Base-by-base conservation (phyloP, 2,888 invertebrate genomes). In the Sminthurides aquaticus region DNA sequence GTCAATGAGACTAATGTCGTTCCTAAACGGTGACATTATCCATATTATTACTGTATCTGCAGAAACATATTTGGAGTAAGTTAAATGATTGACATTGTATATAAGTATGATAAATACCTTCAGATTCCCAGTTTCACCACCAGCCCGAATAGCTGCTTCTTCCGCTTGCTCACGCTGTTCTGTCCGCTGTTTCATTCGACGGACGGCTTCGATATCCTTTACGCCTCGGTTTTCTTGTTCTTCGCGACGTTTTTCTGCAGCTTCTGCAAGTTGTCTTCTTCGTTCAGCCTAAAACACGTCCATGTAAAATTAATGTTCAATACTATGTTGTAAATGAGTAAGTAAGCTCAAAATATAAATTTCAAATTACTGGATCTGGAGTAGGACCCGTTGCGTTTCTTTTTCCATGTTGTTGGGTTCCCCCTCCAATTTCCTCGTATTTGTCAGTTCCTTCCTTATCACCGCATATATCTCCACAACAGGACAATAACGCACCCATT, bases 251-350 rank as follows among this genome's bases (percentile, higher is more conserved):
- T 68, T 69, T 34, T 69, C 69, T 1, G 71, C 71, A 1, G 71
- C 71, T 56, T 68, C 71, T 8, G 71, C 71, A 22, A 71, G 20
- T 26, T 71, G 68, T 8, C 67, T 49, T 58, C 71, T 26, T 34
- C 69, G 49, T 57, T 69, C 69, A 43, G 68, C 71, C 71, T 69
- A 58, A 1, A 54, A 55, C n/a, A n/a, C n/a, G n/a, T n/a, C n/a
- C n/a, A n/a, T n/a, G n/a, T n/a, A n/a, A n/a, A n/a, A 62, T 11
- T 22, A 60, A 24, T 11, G 48, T 56, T 56, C 24, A 8, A n/a
- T 62, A 43, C 18, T 18, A 43, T 43, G 18, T 43, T 49, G 25
- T 3, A 26, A 25, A 49, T 60, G 49, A 20, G 18, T 15, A 49
- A 27, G 28, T 27, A 15, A 18, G 25, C 2, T 18, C 1, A 52